Conservation (phyloP, 2,888 invertebrate genomes). For the Drosophila acutilabella region DNA sequence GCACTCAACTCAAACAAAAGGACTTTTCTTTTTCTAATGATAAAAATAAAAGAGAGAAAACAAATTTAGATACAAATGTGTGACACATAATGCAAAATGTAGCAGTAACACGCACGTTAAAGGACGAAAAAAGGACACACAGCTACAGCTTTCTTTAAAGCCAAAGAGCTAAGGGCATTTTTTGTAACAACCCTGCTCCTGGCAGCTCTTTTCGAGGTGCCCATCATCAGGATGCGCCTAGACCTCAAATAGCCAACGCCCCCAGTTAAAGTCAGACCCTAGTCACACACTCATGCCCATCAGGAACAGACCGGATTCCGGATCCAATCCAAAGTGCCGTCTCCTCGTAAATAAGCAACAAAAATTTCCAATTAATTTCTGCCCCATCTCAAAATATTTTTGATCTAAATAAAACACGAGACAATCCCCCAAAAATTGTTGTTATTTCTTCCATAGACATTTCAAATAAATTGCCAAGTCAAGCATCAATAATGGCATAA, state of each 20-base stretch:
- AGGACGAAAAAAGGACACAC: slow-evolving; percentile 68
- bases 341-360: slow-evolving; percentile 58
- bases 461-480: slow-evolving; percentile 66
- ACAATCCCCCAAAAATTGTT: slow-evolving; percentile 4
- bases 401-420: slow-evolving; percentile 49
- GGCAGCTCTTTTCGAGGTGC: slow-evolving; percentile 26
- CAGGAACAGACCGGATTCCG: slow-evolving; percentile 45
- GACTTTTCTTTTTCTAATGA: slow-evolving; percentile 75
- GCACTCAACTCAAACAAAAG: slow-evolving; percentile 73
- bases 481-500: slow-evolving; percentile 82
- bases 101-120: slow-evolving; percentile 44
- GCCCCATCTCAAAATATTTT: slow-evolving; percentile 53
- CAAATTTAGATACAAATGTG: slow-evolving; percentile 52
- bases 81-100: slow-evolving; percentile 66
- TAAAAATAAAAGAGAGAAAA: slow-evolving; percentile 57
- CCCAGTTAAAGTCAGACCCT: slow-evolving; percentile 61
- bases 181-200: slow-evolving; percentile 22
- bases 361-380: slow-evolving; percentile 76
- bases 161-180: slow-evolving; percentile 34
- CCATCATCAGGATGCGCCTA: slow-evolving; percentile 43
- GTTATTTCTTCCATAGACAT: slow-evolving; percentile 18
- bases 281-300: slow-evolving; percentile 4
- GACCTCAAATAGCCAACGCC: slow-evolving; percentile 69
- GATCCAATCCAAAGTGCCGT: slow-evolving; percentile 50
- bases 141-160: slow-evolving; percentile 39